Percentiles rank a stretch among this genome's conserved stretches.
Evolutionary conservation across 2,888 invertebrate genomes (phyloP).

Genomic region (Entomobrya multifasciata): DNA sequence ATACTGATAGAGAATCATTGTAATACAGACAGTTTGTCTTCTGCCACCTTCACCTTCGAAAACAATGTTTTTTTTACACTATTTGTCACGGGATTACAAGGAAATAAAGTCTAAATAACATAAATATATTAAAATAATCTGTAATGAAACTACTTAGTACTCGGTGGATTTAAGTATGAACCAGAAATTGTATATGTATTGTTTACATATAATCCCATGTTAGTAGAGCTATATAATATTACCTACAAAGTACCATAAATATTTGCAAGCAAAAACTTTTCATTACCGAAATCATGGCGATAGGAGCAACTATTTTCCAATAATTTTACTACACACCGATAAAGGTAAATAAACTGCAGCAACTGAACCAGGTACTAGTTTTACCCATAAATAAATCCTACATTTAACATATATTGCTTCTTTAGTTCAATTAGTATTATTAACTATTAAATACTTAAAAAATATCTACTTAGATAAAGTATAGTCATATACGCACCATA

Average conservation of each 20-base stretch:
- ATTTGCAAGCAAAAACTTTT: constrained; percentile 1
- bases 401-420: too few relatives aligned
- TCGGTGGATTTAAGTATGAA: constrained; percentile 26
- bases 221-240: not conserved
- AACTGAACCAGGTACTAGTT: constrained; percentile 56
- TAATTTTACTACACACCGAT: too few relatives aligned
- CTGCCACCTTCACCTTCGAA: not conserved
- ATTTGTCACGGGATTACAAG: constrained; percentile 5
- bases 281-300: too few relatives aligned
- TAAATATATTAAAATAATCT: not conserved
- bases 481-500: constrained; percentile 38
- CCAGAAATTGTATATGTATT: not conserved
- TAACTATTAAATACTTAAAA: not conserved
- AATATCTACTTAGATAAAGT: not conserved
- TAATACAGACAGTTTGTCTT: not conserved
- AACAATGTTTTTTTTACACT: not conserved
- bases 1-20: constrained; percentile 14
- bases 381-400: not conserved
- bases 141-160: constrained; percentile 11
- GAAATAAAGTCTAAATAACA: constrained; percentile 8
- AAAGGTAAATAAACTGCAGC: constrained; percentile 23
- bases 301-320: too few relatives aligned
- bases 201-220: not conserved
- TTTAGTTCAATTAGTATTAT: not conserved
- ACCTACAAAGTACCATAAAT: constrained; percentile 20